Evolutionary conservation across 2,888 invertebrate species (phyloP).

Genomic region (Drosophila greeni): DNA sequence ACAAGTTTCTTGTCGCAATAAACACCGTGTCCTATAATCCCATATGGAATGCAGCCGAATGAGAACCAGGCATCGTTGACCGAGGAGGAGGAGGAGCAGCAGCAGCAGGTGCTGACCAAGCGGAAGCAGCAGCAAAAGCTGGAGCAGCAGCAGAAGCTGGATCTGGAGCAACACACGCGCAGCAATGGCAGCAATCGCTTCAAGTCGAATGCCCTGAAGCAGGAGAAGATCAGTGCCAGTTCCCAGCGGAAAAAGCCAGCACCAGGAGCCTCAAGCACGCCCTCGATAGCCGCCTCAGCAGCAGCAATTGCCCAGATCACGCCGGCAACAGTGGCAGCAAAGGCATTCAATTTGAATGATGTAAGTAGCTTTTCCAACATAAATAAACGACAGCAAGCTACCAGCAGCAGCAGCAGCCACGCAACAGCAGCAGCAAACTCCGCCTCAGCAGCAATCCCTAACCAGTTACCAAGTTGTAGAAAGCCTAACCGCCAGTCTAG

Average conservation of each 20-base stretch:
- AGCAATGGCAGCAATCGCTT: conserved; percentile 42
- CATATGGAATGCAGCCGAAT: conserved; percentile 41
- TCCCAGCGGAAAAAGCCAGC: not conserved
- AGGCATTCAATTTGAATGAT: conserved; percentile 70
- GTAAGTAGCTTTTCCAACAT: conserved; percentile 63
- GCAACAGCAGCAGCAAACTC: conserved; percentile 34
- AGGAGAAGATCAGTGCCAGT: conserved; percentile 14
- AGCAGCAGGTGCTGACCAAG: conserved; percentile 16
- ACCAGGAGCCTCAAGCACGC: not conserved
- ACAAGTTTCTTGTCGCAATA: conserved; percentile 54
- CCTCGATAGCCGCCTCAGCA: conserved; percentile 31
- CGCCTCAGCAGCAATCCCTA: conserved; percentile 42
- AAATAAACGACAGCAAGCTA: conserved; percentile 63
- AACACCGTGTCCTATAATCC: conserved; percentile 5
- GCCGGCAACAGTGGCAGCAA: conserved; percentile 28
- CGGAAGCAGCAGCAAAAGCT: conserved; percentile 17
- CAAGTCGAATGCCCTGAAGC: conserved; percentile 28
- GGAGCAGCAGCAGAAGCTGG: conserved; percentile 19
- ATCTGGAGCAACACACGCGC: conserved; percentile 31
- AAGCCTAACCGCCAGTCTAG: conserved; percentile 35
- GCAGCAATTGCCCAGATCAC: conserved; percentile 25
- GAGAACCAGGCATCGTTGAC: conserved; percentile 16
- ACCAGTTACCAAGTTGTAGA: conserved; percentile 46
- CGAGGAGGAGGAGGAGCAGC: conserved; percentile 13
- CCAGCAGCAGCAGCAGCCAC: conserved; percentile 48